Evolutionary conservation across 2,797 vertebrate species (phyloP), one percentile per base, ranked within the genome.

Genomic region (Sebastes trivittatus): DNA sequence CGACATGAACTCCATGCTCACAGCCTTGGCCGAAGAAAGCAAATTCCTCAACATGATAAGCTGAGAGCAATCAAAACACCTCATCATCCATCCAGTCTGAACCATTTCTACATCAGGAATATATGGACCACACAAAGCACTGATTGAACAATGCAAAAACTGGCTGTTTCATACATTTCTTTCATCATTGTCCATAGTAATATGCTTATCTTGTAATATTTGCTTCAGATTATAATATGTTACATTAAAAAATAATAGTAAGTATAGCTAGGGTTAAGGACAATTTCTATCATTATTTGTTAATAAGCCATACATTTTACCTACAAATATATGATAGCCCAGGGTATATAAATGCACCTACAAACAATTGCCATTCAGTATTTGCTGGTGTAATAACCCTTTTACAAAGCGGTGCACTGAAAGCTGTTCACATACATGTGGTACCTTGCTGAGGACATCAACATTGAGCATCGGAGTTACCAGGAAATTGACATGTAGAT

Each of bases 1-100:
- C 23, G 98, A 99, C 83, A 99, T 99, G 98, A 99, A 96, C 95
- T 99, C 98, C 74, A 98, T 99, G 98, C 96, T 99, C 76, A 98
- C 97, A 34, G 98, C 98, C 6, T 92, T 99, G 92, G 98, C 98
- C 0, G 98, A 99, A 91, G 98, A 99, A 93, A 99, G 95, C 95
- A 99, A 98, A 94, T 98, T 99, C 89, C 96, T 99, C 80, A 99
- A 98, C 89, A 95, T 99, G 97, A 98, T 99, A 92, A 97, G 97
- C 86, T 99, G 96, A 97, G 80, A 77, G 81, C 76, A 56, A 72
- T 73, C 42, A 29, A 29, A 78, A 84, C 67, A 75, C 73, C 83
- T 87, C 81, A 62, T 75, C 63, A 63, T 82, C 78, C 83, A 75
- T 84, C 75, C 78, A 78, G 73, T 83, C 71, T 79, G 65, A 77